Base-by-base conservation (phyloP, 2,797 vertebrate genomes). In the Macropus fuliginosus region DNA sequence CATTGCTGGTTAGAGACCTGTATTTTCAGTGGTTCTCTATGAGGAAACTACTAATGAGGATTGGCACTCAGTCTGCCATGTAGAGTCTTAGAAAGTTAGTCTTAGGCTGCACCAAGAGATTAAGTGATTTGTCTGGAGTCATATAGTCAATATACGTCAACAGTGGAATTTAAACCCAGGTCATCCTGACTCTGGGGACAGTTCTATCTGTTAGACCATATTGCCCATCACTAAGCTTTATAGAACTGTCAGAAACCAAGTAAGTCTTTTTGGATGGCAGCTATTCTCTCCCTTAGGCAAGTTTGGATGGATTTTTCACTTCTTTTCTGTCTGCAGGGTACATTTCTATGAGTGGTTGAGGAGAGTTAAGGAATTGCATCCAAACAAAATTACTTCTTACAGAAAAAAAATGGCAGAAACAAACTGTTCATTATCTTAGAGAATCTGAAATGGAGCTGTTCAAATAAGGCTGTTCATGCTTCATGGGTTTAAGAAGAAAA, bases 401-500 rank as follows among this genome's bases (percentile, higher is more conserved):
- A 62, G 66, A n/a, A 59, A 21, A 59, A 94, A 95, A 5, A 0
- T 93, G 27, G 1, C 90, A 1, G 46, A 74, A 95, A 94, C 1
- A 93, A 93, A 34, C 5, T 90, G 0, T 57, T 89, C 94, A 92
- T 1, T 66, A 91, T 90, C 95, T 93, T 1, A 57, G 52, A 46
- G 92, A 95, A 21, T n/a, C 0, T 87, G 28, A 62, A 52, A 52
- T 5, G 55, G 31, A 91, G 13, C 10, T 91, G 96, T 97, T 18
- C 56, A 66, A 0, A n/a, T n/a, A 59, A 92, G 54, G 16, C 34
- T 57, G 2, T 95, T 94, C 92, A 31, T 57, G 54, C 93, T n/a
- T 66, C 62, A 81, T 89, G 40, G 34, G 95, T 92, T 91, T 89
- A 95, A 56, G 1, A 29, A 62, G 74, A 27, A 92, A 94, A 52